phyloP scores from a whole-genome alignment of 2,888 invertebrate genomes.

The Podotricha telesiphe region DNA sequence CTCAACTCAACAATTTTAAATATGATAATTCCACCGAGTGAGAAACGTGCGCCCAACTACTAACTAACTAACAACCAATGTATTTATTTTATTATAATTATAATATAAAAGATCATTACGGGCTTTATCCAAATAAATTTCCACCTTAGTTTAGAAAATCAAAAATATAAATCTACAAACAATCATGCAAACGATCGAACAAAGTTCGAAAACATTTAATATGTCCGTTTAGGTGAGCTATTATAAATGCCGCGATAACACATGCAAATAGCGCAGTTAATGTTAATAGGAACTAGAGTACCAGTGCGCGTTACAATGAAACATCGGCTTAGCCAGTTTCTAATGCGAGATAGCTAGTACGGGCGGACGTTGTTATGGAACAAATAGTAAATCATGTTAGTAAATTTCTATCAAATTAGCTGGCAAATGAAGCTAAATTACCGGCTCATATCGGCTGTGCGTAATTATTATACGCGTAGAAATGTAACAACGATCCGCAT shows the following conservation, averaged over 20 bases:
- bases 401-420: slow-evolving; percentile 32
- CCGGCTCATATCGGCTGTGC: slow-evolving; percentile 8
- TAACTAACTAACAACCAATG: too few relatives aligned
- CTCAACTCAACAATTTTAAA: too few relatives aligned
- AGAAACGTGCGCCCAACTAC: too few relatives aligned
- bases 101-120: too few relatives aligned
- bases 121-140: too few relatives aligned
- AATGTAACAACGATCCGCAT: slow-evolving; percentile 6
- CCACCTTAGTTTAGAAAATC: too few relatives aligned
- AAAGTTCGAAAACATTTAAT: slow-evolving; percentile 23
- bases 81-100: too few relatives aligned
- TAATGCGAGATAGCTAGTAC: slow-evolving; percentile 24
- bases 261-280: slow-evolving; percentile 24
- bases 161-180: neutral
- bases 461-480: slow-evolving; percentile 3
- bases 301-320: slow-evolving; percentile 24
- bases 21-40: too few relatives aligned
- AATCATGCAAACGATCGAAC: slow-evolving; percentile 1
- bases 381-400: slow-evolving; percentile 30
- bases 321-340: slow-evolving; percentile 32
- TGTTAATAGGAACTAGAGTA: slow-evolving; percentile 27
- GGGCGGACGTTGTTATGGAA: slow-evolving; percentile 24
- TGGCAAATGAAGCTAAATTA: slow-evolving; percentile 28
- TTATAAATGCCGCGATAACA: slow-evolving; percentile 26
- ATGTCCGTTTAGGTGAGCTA: slow-evolving; percentile 16